Evolutionary conservation across 1,140 invertebrate species (phyloP).

Genomic region (Riptortus pedestris): DNA sequence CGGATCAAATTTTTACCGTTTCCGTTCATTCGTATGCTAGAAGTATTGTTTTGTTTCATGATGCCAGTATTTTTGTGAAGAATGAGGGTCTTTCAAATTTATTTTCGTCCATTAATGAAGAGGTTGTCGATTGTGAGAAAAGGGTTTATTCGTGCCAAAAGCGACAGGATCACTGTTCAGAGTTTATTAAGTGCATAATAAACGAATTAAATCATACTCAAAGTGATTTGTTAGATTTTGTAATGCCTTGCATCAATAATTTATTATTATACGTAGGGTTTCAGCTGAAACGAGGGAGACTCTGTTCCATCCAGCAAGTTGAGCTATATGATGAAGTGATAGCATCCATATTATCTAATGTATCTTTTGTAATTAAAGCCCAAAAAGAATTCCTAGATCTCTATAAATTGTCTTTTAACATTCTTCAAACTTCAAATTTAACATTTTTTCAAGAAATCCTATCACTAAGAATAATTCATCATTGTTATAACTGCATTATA

Average conservation of each 20-base stretch:
- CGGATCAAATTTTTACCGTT: neutral
- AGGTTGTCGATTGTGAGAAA: slow-evolving; percentile 10
- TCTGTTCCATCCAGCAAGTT: too few species aligned
- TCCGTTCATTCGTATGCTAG: neutral
- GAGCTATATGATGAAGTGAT: too few species aligned
- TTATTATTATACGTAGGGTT: neutral
- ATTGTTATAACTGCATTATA: neutral
- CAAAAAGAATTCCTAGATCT: neutral
- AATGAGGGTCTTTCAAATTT: neutral
- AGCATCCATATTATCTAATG: too few species aligned
- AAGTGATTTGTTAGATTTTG: neutral
- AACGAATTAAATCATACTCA: neutral
- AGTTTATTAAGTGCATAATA: neutral
- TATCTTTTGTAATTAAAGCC: too few species aligned
- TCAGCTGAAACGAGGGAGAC: neutral
- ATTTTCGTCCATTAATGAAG: neutral
- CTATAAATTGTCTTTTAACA: neutral
- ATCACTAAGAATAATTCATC: neutral
- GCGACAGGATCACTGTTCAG: slow-evolving; percentile 12
- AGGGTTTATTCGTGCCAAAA: slow-evolving; percentile 3
- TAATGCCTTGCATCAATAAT: too few species aligned
- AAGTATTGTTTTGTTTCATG: slow-evolving; percentile 1
- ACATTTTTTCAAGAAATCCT: neutral
- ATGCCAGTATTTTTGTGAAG: neutral
- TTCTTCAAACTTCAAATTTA: neutral